Evolutionary conservation across 2,797 vertebrate species (phyloP).

Genomic region (Apogon talboti): DNA sequence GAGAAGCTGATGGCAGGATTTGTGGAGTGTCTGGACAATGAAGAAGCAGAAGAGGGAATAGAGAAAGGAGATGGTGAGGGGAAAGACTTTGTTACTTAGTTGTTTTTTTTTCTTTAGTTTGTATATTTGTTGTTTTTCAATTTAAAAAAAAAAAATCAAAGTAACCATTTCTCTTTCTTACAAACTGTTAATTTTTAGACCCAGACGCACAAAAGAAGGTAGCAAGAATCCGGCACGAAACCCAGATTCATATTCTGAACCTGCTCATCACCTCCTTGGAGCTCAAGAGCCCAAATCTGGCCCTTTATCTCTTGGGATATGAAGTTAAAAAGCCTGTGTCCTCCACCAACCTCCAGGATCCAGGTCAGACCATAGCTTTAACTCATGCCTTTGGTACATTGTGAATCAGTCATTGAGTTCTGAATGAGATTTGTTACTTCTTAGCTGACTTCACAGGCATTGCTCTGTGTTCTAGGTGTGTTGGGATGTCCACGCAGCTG

Average conservation of each 20-base stretch:
- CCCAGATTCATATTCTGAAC: slow-evolving; percentile 95
- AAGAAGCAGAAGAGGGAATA: slow-evolving; percentile 93
- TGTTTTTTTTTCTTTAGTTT: slow-evolving; percentile 6
- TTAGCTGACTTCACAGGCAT: background rate
- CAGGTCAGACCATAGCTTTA: slow-evolving; percentile 82
- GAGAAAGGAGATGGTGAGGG: slow-evolving; percentile 89
- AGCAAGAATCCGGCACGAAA: slow-evolving; percentile 90
- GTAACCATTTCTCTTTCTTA: background rate
- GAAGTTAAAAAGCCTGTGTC: slow-evolving; percentile 95
- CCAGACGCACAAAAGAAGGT: slow-evolving; percentile 86
- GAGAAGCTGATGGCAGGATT: slow-evolving; percentile 97
- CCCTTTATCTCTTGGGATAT: slow-evolving; percentile 94
- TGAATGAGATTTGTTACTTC: no score
- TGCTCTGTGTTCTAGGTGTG: slow-evolving; percentile 84
- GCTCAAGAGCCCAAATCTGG: slow-evolving; percentile 92
- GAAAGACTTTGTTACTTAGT: background rate
- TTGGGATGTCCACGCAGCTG: slow-evolving; percentile 96
- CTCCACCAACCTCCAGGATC: slow-evolving; percentile 96
- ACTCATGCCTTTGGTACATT: background rate
- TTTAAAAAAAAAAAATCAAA: no score
- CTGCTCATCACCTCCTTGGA: slow-evolving; percentile 96
- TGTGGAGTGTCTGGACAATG: slow-evolving; percentile 95
- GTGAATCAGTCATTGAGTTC: background rate
- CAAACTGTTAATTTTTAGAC: slow-evolving; percentile 76
- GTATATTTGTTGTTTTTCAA: background rate